A percentile compares a stretch with the other conserved stretches of the same genome.
Conservation (phyloP, 2,113 vertebrate genomes). For the Gila orcuttii region DNA sequence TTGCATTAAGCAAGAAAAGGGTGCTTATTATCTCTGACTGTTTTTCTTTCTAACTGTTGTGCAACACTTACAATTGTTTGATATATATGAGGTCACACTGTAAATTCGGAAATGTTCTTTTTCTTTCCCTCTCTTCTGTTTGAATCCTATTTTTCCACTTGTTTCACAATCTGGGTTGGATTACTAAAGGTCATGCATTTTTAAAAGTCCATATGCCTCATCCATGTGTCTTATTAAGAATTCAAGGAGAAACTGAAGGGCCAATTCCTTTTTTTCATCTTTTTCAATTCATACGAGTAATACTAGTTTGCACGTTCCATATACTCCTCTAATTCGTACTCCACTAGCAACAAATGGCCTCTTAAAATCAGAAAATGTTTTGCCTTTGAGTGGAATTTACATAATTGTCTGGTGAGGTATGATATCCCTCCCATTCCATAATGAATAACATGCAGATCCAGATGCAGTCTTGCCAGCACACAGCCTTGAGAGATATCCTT, state of each 20-base stretch:
- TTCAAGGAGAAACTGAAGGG: constrained; percentile 58
- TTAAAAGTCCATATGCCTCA: constrained; percentile 65
- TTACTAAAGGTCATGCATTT: constrained; percentile 66
- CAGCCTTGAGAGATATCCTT: constrained; percentile 54
- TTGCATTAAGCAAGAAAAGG: constrained; percentile 16
- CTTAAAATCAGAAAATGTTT: constrained; percentile 59
- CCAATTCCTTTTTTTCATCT: constrained; percentile 39
- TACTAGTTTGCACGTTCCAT: constrained; percentile 23
- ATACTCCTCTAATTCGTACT: background rate
- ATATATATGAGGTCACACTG: constrained; percentile 43
- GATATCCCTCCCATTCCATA: constrained; percentile 57
- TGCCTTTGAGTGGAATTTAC: constrained; percentile 58
- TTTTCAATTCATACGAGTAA: constrained; percentile 38
- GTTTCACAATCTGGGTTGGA: constrained; percentile 64
- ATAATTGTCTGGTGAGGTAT: constrained; percentile 59
- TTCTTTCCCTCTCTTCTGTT: constrained; percentile 43
- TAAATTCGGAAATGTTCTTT: constrained; percentile 48
- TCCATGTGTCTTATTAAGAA: constrained; percentile 65
- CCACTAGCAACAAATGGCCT: constrained; percentile 30
- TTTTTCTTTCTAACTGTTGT: background rate
- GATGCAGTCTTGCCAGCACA: constrained; percentile 40
- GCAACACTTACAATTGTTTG: constrained; percentile 26
- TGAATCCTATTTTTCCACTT: constrained; percentile 37
- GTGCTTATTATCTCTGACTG: background rate
- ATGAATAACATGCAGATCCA: constrained; percentile 57